These are phyloP conservation scores for Abramis brama DNA, from an alignment of 2,113 vertebrate genomes.

Conservation along the genomic window DNA sequence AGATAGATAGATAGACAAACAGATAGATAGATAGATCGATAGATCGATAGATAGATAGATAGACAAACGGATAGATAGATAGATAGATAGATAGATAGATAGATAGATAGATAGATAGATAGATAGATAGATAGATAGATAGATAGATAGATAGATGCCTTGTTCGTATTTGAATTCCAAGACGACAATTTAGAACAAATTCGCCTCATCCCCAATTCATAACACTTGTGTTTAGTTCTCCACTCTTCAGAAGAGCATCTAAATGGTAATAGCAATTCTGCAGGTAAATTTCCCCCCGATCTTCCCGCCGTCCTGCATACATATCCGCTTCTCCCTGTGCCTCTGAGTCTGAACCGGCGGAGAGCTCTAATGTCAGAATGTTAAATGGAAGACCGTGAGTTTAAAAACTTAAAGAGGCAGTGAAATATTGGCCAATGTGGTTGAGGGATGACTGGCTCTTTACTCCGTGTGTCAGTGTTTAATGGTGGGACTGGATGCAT, in stretches of 20 bases:
- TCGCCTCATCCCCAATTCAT: conserved; percentile 63
- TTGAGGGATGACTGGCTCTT: conserved; percentile 98
- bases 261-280: conserved; percentile 73
- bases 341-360: conserved; percentile 5
- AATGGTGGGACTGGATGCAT: conserved; percentile 96
- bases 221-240: conserved; percentile 58
- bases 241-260: conserved; percentile 57
- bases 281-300: conserved; percentile 56
- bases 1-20: too few relatives aligned
- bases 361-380: conserved; percentile 78
- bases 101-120: not conserved
- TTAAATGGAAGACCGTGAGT: conserved; percentile 86
- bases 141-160: not conserved
- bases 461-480: conserved; percentile 93
- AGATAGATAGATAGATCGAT: too few relatives aligned
- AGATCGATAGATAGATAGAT: not conserved
- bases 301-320: conserved; percentile 59
- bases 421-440: conserved; percentile 94
- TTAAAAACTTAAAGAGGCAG: conserved; percentile 94
- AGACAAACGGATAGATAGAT: not conserved
- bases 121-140: not conserved
- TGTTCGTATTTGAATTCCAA: conserved; percentile 49
- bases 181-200: conserved; percentile 58
- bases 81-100: not conserved
- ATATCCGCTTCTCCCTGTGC: conserved; percentile 53